Conservation (phyloP, 2,797 vertebrate genomes). For the Dallia pectoralis region DNA sequence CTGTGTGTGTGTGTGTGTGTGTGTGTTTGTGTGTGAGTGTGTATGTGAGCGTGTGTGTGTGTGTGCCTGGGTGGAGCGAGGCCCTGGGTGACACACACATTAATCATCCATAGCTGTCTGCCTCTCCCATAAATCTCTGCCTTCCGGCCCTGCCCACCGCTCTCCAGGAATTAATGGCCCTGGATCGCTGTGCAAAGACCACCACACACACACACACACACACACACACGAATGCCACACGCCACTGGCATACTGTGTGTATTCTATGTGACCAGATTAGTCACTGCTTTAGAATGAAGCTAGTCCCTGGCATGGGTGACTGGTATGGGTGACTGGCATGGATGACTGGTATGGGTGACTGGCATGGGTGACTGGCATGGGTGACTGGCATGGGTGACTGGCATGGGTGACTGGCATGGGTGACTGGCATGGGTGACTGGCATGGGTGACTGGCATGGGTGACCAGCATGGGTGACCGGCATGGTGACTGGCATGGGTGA, state of each 20-base stretch:
- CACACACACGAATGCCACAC: not conserved
- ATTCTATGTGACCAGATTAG: not conserved
- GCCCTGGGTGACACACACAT: slow-evolving; percentile 47
- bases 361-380: not conserved
- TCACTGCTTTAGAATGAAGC: not conserved
- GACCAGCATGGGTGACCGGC: too few species aligned
- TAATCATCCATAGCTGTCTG: slow-evolving; percentile 61
- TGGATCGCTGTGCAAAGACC: slow-evolving; percentile 21
- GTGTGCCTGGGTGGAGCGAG: slow-evolving; percentile 2
- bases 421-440: not conserved
- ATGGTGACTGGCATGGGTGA: not conserved
- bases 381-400: not conserved
- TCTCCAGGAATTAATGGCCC: slow-evolving; percentile 50
- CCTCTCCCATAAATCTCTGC: slow-evolving; percentile 62
- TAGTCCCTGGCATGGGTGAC: not conserved
- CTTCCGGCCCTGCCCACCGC: slow-evolving; percentile 53
- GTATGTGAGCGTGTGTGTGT: too few species aligned
- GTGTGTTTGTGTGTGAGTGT: slow-evolving; percentile 13
- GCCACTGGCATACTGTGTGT: slow-evolving; percentile 5
- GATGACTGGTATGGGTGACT: not conserved
- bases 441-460: not conserved
- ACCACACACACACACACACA: not conserved
- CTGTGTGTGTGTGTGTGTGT: not conserved
- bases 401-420: not conserved
- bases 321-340: not conserved